Base-by-base conservation (phyloP, 2,113 vertebrate genomes). In the Urocynchramus pylzowi region DNA sequence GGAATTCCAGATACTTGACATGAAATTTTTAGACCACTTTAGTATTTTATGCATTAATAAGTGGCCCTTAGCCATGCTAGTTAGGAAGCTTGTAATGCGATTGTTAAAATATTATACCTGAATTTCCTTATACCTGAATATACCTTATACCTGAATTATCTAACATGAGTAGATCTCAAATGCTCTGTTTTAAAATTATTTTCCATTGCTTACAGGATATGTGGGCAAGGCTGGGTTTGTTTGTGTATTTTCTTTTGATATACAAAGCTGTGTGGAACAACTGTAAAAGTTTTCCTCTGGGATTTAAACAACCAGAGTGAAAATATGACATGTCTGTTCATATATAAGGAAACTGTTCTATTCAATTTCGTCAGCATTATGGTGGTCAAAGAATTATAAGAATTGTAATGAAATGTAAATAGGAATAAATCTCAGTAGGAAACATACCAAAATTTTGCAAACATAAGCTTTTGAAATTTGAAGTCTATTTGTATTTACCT, bases 91-190 rank as follows among this genome's bases (percentile, higher is more conserved):
- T 84, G 31, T 77, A 85, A 96, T 85, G 31, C 92, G 71, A 96
- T 96, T 96, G 92, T 21, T 91, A 59, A 95, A 95, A 96, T 52
- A 95, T 88, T 96, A 77, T 71, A 83, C 41, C n/a, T n/a, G n/a
- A n/a, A n/a, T n/a, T n/a, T n/a, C n/a, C n/a, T 87, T 95, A 91
- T 56, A 96, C 61, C 61, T 89, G 49, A 23, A 80, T 97, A n/a
- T n/a, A n/a, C n/a, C n/a, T 87, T 95, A 91, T 56, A 96, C 61
- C 61, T 89, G 49, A 23, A 80, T 97, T 97, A 85, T 94, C 70
- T 93, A 86, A 88, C 45, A 13, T 89, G 93, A 90, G 35, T 35
- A 96, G 60, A 53, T 93, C 61, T 86, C 87, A 91, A 61, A 67
- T 67, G 6, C 10, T 84, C 57, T 45, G 16, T 63, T 96, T 95